These are phyloP conservation scores for Leptothorax acervorum DNA, from an alignment of 2,888 invertebrate species.

Conservation along the genomic window DNA sequence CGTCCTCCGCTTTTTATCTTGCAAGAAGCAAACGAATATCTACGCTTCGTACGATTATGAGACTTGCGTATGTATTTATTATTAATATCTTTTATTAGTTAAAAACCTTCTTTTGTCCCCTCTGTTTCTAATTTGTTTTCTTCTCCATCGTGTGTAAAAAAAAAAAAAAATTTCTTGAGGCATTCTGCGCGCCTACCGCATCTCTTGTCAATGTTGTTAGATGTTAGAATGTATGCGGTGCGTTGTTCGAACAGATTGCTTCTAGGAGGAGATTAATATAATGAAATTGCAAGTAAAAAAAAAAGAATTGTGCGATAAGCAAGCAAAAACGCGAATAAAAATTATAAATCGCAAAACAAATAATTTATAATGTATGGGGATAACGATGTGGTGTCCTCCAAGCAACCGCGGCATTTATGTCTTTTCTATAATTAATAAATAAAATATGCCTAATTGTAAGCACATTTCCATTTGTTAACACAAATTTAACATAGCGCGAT, in stretches of 20 bases:
- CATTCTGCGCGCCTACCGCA: slow-evolving; percentile 19
- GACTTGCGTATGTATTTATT: slow-evolving; percentile 39
- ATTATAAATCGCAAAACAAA: background rate
- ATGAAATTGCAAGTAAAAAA: background rate
- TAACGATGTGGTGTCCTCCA: background rate
- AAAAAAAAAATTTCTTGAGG: slow-evolving; percentile 70
- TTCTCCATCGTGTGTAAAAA: slow-evolving; percentile 66
- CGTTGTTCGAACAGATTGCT: background rate
- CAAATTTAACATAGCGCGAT: slow-evolving; percentile 27
- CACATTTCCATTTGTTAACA: slow-evolving; percentile 9
- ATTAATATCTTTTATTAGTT: slow-evolving; percentile 39
- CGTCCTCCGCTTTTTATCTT: slow-evolving; percentile 8
- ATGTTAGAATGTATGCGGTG: slow-evolving; percentile 3
- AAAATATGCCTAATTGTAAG: background rate
- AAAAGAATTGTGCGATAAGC: background rate
- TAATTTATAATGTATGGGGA: background rate
- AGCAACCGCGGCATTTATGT: background rate
- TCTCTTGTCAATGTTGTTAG: background rate
- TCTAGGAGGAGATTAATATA: slow-evolving; percentile 4
- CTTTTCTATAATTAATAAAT: slow-evolving; percentile 34
- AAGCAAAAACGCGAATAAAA: slow-evolving; percentile 20
- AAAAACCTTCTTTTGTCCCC: slow-evolving; percentile 33
- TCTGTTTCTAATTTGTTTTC: slow-evolving; percentile 36
- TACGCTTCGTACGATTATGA: slow-evolving; percentile 51
- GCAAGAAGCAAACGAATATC: slow-evolving; percentile 63